These are phyloP conservation scores for Drosophila anomalata DNA, from an alignment of 2,888 invertebrate genomes.

Conservation along the genomic window DNA sequence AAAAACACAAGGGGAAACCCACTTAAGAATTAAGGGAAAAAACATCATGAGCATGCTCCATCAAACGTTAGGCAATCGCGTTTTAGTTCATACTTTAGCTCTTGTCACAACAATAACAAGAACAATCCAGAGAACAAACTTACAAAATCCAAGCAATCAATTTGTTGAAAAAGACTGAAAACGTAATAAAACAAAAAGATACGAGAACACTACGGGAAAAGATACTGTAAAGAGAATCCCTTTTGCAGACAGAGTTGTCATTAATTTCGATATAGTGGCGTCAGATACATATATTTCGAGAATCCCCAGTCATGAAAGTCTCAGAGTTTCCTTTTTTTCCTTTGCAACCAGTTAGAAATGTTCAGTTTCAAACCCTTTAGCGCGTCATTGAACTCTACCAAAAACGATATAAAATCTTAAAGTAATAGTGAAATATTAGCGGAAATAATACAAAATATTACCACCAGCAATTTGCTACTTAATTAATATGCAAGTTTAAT, in stretches of 20 bases:
- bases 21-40: slow-evolving; percentile 70
- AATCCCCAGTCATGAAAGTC: slow-evolving; percentile 54
- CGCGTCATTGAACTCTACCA: slow-evolving; percentile 54
- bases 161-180: slow-evolving; percentile 74
- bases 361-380: slow-evolving; percentile 48
- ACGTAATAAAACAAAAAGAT: slow-evolving; percentile 12
- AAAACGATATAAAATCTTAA: slow-evolving; percentile 37
- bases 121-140: slow-evolving; percentile 77
- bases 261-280: background rate
- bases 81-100: slow-evolving; percentile 55
- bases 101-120: slow-evolving; percentile 51
- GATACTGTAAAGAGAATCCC: slow-evolving; percentile 34
- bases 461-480: slow-evolving; percentile 76
- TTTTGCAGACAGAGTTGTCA: slow-evolving; percentile 23
- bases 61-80: slow-evolving; percentile 52
- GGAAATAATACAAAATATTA: slow-evolving; percentile 64
- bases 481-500: slow-evolving; percentile 68
- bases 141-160: slow-evolving; percentile 75
- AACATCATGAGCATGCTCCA: slow-evolving; percentile 77
- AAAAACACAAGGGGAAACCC: slow-evolving; percentile 22
- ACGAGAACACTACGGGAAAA: background rate
- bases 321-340: slow-evolving; percentile 35
- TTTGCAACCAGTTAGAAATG: slow-evolving; percentile 10
- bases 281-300: slow-evolving; percentile 47
- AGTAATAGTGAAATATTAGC: slow-evolving; percentile 70